A percentile compares a stretch with the other conserved stretches of the same genome.
Conservation (phyloP, 2,113 vertebrate species). For the Clinocottus analis region DNA sequence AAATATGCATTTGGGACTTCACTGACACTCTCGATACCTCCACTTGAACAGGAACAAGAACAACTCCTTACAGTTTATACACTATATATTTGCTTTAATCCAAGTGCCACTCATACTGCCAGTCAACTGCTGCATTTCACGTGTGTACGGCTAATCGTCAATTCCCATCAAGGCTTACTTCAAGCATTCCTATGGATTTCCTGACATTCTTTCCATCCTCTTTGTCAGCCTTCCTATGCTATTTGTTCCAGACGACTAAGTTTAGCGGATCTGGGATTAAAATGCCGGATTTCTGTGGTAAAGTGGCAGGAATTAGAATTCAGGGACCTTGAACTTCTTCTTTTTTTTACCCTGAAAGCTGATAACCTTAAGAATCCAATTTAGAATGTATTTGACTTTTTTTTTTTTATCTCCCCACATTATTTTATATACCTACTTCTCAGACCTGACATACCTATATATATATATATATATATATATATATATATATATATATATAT, state of each 20-base stretch:
- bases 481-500: no score
- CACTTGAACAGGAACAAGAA: conserved; percentile 33
- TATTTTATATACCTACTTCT: conserved; percentile 9
- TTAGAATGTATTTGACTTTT: conserved; percentile 57
- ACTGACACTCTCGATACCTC: conserved; percentile 38
- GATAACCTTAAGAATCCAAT: conserved; percentile 71
- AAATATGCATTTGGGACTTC: conserved; percentile 56
- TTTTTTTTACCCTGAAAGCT: conserved; percentile 48
- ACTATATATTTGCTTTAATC: conserved; percentile 53
- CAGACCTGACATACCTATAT: conserved; percentile 35
- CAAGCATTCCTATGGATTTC: conserved; percentile 65
- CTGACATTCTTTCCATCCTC: conserved; percentile 55
- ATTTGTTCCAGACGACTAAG: conserved; percentile 73
- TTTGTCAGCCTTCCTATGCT: conserved; percentile 67
- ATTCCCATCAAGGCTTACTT: conserved; percentile 55
- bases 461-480: no score
- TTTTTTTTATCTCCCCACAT: conserved; percentile 47
- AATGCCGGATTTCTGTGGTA: conserved; percentile 62
- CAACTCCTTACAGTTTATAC: conserved; percentile 24
- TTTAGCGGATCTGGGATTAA: conserved; percentile 76
- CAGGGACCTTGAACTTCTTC: conserved; percentile 60
- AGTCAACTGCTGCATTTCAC: conserved; percentile 37
- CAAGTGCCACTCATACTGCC: conserved; percentile 53
- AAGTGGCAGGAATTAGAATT: conserved; percentile 72
- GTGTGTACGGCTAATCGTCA: conserved; percentile 47